phyloP scores from a whole-genome alignment of 2,888 invertebrate genomes.

The Coleophora flavipennella region DNA sequence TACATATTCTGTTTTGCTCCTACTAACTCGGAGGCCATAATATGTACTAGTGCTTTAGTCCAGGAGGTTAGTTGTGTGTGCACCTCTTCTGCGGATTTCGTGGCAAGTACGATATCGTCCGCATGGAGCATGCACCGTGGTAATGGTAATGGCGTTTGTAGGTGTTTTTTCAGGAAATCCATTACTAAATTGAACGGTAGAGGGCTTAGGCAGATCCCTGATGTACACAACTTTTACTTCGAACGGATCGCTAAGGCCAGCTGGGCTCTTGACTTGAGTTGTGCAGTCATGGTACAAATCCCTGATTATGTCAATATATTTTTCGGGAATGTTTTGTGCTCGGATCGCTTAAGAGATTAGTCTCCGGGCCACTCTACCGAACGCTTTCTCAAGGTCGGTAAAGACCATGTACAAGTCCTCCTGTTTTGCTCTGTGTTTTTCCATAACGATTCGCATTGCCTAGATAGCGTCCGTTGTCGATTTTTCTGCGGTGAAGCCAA shows the following conservation, averaged over 20 bases:
- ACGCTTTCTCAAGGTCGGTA: constrained; percentile 5
- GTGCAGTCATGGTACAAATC: no score
- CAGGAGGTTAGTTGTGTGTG: no score
- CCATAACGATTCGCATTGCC: constrained; percentile 1
- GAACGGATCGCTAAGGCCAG: background rate
- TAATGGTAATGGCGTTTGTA: background rate
- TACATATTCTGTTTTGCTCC: no score
- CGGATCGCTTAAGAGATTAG: background rate
- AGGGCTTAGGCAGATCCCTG: background rate
- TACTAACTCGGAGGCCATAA: no score
- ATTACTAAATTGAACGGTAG: background rate
- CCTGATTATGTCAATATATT: background rate
- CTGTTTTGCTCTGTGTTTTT: background rate
- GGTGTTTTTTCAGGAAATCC: background rate
- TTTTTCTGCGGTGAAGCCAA: constrained; percentile 2
- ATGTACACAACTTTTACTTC: background rate
- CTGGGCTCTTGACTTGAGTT: background rate
- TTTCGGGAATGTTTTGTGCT: background rate
- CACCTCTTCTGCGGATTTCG: no score
- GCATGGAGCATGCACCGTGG: constrained; percentile 2
- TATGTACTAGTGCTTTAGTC: no score
- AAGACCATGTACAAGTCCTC: background rate
- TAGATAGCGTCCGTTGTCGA: constrained; percentile 3
- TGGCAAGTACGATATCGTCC: constrained; percentile 2
- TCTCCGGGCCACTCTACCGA: background rate